phyloP scores from a whole-genome alignment of 1,140 invertebrate species.

The Bombus pascuorum region DNA sequence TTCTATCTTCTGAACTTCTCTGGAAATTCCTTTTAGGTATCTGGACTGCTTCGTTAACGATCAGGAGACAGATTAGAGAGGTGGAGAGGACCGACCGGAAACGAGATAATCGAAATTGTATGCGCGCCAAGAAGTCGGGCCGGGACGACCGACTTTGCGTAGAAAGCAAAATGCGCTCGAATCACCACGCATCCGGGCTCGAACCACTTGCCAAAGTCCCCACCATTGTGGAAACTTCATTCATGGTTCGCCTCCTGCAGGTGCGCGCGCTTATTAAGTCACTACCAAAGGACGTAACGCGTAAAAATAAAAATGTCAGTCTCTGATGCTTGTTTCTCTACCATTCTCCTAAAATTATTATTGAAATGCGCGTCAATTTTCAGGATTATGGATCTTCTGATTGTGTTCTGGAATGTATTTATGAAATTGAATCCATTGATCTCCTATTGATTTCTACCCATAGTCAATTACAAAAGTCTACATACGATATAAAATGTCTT shows the following conservation, averaged over 20 bases:
- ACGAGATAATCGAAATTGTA: constrained; percentile 66
- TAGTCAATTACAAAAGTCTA: too few relatives aligned
- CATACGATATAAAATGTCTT: too few relatives aligned
- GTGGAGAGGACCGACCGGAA: constrained; percentile 24
- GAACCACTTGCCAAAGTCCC: constrained; percentile 69
- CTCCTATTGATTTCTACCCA: too few relatives aligned
- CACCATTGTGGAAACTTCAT: constrained; percentile 69
- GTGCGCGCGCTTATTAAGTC: constrained; percentile 47
- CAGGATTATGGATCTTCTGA: too few relatives aligned
- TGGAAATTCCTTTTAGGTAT: background rate
- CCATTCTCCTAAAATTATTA: too few relatives aligned
- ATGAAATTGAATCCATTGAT: too few relatives aligned
- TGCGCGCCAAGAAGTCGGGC: constrained; percentile 53
- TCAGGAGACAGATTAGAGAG: background rate
- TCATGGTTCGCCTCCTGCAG: constrained; percentile 60
- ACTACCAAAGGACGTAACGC: constrained; percentile 35
- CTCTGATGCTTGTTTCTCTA: background rate
- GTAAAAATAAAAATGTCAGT: constrained; percentile 48
- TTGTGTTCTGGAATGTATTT: too few relatives aligned
- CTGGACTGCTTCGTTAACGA: background rate
- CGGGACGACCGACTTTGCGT: constrained; percentile 38
- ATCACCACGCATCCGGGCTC: constrained; percentile 31
- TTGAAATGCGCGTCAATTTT: too few relatives aligned
- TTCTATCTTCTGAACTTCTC: background rate
- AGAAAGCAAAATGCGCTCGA: constrained; percentile 56